Evolutionary conservation across 2,797 vertebrate species (phyloP).

Genomic region (Notamacropus eugenii): DNA sequence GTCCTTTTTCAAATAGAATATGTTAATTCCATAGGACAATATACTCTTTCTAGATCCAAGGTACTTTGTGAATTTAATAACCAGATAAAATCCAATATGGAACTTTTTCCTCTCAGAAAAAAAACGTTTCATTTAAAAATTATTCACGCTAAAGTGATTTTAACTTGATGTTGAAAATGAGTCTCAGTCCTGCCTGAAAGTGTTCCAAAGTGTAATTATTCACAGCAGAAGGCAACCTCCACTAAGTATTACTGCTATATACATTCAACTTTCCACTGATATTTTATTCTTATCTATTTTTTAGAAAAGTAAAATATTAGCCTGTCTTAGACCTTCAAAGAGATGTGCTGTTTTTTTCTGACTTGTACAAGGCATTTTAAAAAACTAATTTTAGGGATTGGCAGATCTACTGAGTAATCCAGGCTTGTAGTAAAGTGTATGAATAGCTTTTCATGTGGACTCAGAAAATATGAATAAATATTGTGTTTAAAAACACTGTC

Average conservation of each 20-base stretch:
- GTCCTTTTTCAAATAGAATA: constrained; percentile 74
- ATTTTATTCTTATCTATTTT: constrained; percentile 70
- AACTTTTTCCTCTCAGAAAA: constrained; percentile 52
- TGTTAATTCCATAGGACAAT: constrained; percentile 63
- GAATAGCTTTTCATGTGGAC: constrained; percentile 57
- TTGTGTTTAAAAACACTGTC: constrained; percentile 38
- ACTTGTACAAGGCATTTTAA: constrained; percentile 72
- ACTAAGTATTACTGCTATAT: constrained; percentile 54
- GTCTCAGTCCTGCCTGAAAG: constrained; percentile 4
- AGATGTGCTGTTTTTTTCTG: constrained; percentile 73
- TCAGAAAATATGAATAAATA: constrained; percentile 69
- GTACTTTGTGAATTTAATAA: constrained; percentile 73
- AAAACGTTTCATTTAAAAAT: constrained; percentile 75
- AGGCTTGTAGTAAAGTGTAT: constrained; percentile 66
- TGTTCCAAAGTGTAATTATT: constrained; percentile 57
- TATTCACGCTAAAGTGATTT: constrained; percentile 63
- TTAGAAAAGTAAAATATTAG: constrained; percentile 78
- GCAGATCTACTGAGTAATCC: constrained; percentile 74
- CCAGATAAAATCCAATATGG: constrained; percentile 73
- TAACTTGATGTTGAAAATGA: constrained; percentile 63
- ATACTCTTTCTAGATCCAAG: constrained; percentile 60
- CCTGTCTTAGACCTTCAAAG: constrained; percentile 73
- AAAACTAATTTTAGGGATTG: constrained; percentile 78
- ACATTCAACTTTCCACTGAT: constrained; percentile 58
- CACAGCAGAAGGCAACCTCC: constrained; percentile 65